phyloP scores from a whole-genome alignment of 2,888 invertebrate genomes.

The Argyra leucocephala region DNA sequence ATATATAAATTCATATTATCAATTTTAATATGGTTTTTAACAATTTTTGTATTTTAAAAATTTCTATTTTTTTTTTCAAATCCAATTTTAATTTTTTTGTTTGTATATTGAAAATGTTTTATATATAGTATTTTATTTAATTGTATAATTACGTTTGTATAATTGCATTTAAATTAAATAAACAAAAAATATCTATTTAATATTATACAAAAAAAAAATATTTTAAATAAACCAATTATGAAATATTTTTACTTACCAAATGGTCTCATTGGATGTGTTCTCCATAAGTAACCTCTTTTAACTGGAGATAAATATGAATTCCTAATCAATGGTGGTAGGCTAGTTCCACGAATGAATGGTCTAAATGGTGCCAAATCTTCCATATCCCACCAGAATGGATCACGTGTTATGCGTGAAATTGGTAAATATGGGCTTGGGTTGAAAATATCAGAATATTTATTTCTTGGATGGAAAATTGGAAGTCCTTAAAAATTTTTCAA shows the following conservation, averaged over 20 bases:
- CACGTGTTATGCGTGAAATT: conserved; percentile 69
- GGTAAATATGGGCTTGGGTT: conserved; percentile 71
- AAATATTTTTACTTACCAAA: conserved; percentile 59
- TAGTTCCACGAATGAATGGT: conserved; percentile 54
- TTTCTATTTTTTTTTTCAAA: too few species aligned
- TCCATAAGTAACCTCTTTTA: conserved; percentile 85
- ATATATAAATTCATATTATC: too few species aligned
- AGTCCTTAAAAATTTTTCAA: conserved; percentile 46
- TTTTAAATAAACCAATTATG: too few species aligned
- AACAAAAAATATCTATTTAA: too few species aligned
- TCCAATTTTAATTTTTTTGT: too few species aligned
- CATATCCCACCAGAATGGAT: conserved; percentile 84
- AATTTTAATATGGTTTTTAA: too few species aligned
- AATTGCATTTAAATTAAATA: too few species aligned
- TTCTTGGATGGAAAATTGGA: conserved; percentile 61
- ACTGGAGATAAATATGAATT: conserved; percentile 85
- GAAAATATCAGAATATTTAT: conserved; percentile 55
- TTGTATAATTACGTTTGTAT: too few species aligned
- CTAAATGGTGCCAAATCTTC: conserved; percentile 71
- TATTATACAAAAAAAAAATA: too few species aligned
- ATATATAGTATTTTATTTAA: too few species aligned
- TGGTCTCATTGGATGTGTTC: conserved; percentile 81
- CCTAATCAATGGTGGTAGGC: conserved; percentile 64
- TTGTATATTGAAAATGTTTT: too few species aligned
- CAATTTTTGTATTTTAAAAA: too few species aligned